Evolutionary conservation across 2,888 invertebrate species (phyloP).

Genomic region (Liposcelis brunnea): DNA sequence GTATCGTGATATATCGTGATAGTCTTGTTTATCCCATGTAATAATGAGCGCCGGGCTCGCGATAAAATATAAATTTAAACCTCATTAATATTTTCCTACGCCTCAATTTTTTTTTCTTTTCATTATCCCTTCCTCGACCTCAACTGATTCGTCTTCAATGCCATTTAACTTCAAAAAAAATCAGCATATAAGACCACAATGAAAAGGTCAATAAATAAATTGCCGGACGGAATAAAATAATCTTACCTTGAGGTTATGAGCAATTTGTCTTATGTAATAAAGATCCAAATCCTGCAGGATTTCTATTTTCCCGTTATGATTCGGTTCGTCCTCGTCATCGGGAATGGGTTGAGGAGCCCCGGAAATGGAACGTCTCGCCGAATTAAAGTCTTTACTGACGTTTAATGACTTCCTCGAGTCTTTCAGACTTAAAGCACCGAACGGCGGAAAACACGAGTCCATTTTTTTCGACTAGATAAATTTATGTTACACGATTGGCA

Average conservation of each 20-base stretch:
- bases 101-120: too few species aligned
- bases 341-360: conserved; percentile 5
- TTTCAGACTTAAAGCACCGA: conserved; percentile 28
- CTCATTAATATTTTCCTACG: too few species aligned
- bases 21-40: too few species aligned
- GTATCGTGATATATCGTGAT: too few species aligned
- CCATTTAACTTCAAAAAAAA: too few species aligned
- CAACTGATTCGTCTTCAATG: too few species aligned
- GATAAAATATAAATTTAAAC: too few species aligned
- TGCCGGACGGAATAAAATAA: background rate
- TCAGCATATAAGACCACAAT: too few species aligned
- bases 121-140: too few species aligned
- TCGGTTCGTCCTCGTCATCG: conserved; percentile 12
- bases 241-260: conserved; percentile 34
- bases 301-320: conserved; percentile 27
- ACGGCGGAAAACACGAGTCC: conserved; percentile 33
- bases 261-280: conserved; percentile 36
- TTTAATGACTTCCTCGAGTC: conserved; percentile 17
- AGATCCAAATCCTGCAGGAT: conserved; percentile 34
- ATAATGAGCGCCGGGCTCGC: too few species aligned
- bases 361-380: background rate
- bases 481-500: too few species aligned
- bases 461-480: conserved; percentile 18
- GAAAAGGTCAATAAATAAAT: too few species aligned
- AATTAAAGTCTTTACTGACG: conserved; percentile 16